Conservation (phyloP, 1,140 invertebrate genomes). For the Papilio xuthus region DNA sequence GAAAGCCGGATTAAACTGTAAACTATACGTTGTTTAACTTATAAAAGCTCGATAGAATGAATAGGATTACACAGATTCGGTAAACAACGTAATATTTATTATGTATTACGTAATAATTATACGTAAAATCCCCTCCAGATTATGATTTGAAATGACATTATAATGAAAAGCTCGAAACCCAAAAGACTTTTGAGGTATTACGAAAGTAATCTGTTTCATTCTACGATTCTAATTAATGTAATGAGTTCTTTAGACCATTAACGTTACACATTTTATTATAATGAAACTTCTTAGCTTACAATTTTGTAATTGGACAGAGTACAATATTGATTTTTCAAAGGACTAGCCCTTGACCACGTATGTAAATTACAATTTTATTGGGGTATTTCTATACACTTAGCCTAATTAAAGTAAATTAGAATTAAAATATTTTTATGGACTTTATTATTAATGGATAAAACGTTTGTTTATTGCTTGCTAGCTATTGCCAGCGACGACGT, state of each 20-base stretch:
- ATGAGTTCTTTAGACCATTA: neutral
- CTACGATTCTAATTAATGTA: conserved; percentile 2
- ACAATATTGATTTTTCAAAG: no score
- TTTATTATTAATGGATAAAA: no score
- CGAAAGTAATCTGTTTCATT: neutral
- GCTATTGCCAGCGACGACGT: no score
- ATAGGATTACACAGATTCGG: neutral
- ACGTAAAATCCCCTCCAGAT: neutral
- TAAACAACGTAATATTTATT: neutral
- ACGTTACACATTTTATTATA: neutral
- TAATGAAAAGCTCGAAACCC: neutral
- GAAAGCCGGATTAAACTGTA: neutral
- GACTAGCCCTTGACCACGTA: no score
- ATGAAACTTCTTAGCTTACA: neutral
- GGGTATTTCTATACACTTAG: no score
- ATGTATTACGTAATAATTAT: neutral
- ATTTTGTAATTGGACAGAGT: no score
- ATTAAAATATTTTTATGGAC: no score
- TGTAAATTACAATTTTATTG: no score
- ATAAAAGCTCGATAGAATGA: neutral
- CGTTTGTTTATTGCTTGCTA: no score
- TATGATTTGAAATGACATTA: neutral
- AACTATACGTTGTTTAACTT: neutral
- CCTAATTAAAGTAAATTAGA: no score
- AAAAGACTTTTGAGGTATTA: neutral